Evolutionary conservation across 2,888 invertebrate species (phyloP), one percentile per base, ranked within the genome.

Genomic region (Agrotis puta): DNA sequence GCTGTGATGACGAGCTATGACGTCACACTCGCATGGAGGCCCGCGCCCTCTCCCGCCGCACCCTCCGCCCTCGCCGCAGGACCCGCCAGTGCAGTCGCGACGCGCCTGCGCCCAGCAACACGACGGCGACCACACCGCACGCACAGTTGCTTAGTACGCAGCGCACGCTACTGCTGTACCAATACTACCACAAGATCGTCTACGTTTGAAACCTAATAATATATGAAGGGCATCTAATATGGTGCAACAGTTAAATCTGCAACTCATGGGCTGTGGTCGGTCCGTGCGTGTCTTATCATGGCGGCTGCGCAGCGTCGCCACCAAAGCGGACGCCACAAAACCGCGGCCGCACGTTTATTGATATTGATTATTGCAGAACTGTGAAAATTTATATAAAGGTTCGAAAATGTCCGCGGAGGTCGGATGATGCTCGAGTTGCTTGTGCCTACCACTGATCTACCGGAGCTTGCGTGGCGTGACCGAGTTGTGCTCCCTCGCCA

Each of bases 351-450:
- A 87, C 91, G 90, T 92, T 90, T 90, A 89, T 90, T 91, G 91
- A 92, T 94, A 89, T 95, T 95, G 84, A 94, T 89, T 95, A 95
- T 95, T 84, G 95, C 95, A 96, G 95, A 91, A 91, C 90, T 92
- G 90, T 90, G 90, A 76, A 92, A 95, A 94, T 91, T 91, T 88
- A 86, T 87, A 90, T 93, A 95, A 93, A 94, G 94, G 93, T 93
- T 91, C 87, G 95, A 95, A 96, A 96, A 96, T 93, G 95, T 94
- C 95, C 93, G 94, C 94, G 87, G 89, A 91, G 91, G 91, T 89
- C 88, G 90, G 89, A 86, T 86, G 92, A 89, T 90, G 91, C 90
- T 89, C 79, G 88, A 85, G 87, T 88, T 88, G 89, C 88, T 83
- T 62, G 76, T 69, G 81, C 83, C 82, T 45, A 33, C 75, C 67